Conservation (phyloP, 2,888 invertebrate genomes). For the Eupithecia centaureata region DNA sequence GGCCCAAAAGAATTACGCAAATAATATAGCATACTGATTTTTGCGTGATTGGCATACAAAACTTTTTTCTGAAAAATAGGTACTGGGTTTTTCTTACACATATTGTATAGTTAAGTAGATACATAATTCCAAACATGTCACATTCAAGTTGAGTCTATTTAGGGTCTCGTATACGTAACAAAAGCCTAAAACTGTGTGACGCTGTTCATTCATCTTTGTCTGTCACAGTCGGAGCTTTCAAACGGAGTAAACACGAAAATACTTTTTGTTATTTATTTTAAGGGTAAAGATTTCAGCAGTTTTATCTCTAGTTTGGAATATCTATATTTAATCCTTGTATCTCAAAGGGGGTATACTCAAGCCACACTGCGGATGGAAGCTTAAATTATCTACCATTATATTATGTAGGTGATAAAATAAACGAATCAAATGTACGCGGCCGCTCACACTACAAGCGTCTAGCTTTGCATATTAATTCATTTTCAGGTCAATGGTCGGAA, state of each 20-base stretch:
- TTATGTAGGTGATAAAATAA: too few species aligned
- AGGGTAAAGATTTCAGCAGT: background rate
- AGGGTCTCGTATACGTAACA: constrained; percentile 43
- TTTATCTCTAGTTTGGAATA: background rate
- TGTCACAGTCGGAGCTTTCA: constrained; percentile 10
- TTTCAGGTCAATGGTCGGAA: too few species aligned
- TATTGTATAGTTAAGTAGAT: background rate
- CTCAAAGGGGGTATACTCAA: too few species aligned
- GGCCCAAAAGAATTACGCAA: too few species aligned
- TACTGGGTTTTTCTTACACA: background rate
- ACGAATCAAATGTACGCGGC: too few species aligned
- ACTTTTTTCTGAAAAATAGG: background rate
- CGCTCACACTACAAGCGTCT: too few species aligned
- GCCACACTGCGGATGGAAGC: too few species aligned
- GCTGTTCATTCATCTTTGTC: constrained; percentile 13
- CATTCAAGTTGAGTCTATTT: constrained; percentile 27
- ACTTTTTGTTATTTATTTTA: constrained; percentile 7
- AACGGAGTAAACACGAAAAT: constrained; percentile 6
- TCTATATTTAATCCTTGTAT: background rate
- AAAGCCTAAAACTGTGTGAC: constrained; percentile 46
- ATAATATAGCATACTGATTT: background rate
- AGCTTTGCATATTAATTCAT: too few species aligned
- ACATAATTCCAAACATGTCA: constrained; percentile 11
- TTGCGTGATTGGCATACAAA: background rate
- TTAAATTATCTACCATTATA: too few species aligned